phyloP scores from a whole-genome alignment of 2,113 vertebrate genomes.

The Sander vitreus region DNA sequence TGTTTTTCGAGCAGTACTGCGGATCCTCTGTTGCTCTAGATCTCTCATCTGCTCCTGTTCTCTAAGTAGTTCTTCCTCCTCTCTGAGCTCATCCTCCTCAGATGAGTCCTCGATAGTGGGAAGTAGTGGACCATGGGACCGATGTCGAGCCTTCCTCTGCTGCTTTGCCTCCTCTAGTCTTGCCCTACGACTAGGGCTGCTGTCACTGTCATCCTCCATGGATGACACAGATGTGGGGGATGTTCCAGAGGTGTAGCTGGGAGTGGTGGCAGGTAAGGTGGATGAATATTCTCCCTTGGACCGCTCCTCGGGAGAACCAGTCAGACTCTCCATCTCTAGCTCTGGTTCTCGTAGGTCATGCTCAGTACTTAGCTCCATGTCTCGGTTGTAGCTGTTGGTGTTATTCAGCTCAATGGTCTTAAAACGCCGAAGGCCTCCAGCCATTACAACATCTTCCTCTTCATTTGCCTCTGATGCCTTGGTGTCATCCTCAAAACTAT shows the following conservation, averaged over 20 bases:
- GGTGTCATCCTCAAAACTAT: slow-evolving; percentile 90
- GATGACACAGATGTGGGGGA: slow-evolving; percentile 98
- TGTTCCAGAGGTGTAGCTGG: slow-evolving; percentile 97
- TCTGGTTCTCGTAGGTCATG: slow-evolving; percentile 92
- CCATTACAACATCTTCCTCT: slow-evolving; percentile 84
- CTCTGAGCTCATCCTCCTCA: slow-evolving; percentile 96
- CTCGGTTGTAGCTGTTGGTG: slow-evolving; percentile 90
- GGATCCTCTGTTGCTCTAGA: slow-evolving; percentile 96
- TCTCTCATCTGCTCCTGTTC: slow-evolving; percentile 99
- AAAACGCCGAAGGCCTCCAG: slow-evolving; percentile 93
- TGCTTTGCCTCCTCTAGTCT: slow-evolving; percentile 96
- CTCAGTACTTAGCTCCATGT: slow-evolving; percentile 91
- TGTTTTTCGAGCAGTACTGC: slow-evolving; percentile 96
- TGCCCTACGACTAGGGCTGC: slow-evolving; percentile 96
- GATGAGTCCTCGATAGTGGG: slow-evolving; percentile 99
- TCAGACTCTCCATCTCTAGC: slow-evolving; percentile 99
- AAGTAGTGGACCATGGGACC: slow-evolving; percentile 94
- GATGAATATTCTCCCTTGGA: slow-evolving; percentile 97
- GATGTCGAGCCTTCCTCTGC: slow-evolving; percentile 97
- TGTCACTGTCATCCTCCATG: slow-evolving; percentile 97
- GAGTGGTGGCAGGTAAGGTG: slow-evolving; percentile 94
- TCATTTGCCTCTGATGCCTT: slow-evolving; percentile 80
- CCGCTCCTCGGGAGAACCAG: slow-evolving; percentile 95
- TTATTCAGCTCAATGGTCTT: slow-evolving; percentile 98
- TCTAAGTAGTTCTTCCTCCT: slow-evolving; percentile 96